Conservation (phyloP, 1,140 invertebrate genomes). For the Neodiprion virginianus region DNA sequence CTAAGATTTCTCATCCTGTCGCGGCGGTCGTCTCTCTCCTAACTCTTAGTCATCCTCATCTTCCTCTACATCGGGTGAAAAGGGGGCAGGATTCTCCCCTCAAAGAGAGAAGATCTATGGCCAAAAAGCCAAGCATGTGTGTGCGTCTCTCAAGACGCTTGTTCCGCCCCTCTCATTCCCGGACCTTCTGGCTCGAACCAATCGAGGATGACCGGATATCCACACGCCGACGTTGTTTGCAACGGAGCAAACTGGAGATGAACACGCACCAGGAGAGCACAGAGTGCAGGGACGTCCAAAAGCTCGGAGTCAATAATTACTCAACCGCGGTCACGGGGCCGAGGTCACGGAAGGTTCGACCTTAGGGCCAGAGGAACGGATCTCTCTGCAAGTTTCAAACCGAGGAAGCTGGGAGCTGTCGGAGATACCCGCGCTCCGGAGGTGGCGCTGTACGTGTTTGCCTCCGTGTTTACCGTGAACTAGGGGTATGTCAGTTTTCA, state of each 20-base stretch:
- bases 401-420: background rate
- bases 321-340: slow-evolving; percentile 1
- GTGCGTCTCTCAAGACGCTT: no score
- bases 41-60: no score
- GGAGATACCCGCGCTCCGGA: background rate
- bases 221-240: no score
- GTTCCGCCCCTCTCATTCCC: no score
- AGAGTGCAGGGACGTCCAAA: slow-evolving; percentile 25
- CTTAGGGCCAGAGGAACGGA: background rate
- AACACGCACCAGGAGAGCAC: no score
- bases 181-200: no score
- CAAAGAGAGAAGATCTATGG: no score
- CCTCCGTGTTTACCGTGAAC: background rate
- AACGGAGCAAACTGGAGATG: no score
- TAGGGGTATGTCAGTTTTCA: background rate
- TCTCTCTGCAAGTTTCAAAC: background rate
- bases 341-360: background rate
- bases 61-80: no score
- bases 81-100: no score
- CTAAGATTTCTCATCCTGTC: slow-evolving; percentile 49
- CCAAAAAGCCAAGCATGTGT: no score
- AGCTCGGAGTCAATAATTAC: background rate
- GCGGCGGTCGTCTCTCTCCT: slow-evolving; percentile 13
- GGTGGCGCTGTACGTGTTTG: background rate
- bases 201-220: no score